phyloP scores from a whole-genome alignment of 2,888 invertebrate genomes.

The Nemotelus nigrinus region DNA sequence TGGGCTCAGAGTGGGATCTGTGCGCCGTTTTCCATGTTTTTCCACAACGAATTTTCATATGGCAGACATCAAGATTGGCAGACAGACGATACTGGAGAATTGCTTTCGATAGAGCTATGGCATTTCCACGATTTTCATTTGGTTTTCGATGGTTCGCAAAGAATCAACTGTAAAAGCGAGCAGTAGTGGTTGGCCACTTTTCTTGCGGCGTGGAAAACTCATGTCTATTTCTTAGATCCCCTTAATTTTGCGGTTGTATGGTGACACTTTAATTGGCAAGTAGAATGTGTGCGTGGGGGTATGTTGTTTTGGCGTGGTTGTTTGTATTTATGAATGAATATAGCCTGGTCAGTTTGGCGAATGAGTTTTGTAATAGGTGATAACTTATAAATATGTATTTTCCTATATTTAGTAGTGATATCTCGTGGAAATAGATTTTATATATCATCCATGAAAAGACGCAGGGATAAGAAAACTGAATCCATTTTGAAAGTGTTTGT shows the following conservation, averaged over 20 bases:
- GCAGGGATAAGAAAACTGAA: too few species aligned
- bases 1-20: neutral
- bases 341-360: too few species aligned
- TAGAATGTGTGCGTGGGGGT: conserved; percentile 58
- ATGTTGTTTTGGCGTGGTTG: conserved; percentile 62
- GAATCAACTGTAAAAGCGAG: conserved; percentile 26
- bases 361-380: too few species aligned
- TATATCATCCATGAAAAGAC: too few species aligned
- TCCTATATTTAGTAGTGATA: too few species aligned
- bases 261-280: conserved; percentile 61
- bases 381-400: too few species aligned
- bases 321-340: too few species aligned
- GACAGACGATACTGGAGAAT: conserved; percentile 14
- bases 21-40: conserved; percentile 28
- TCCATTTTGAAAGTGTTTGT: too few species aligned
- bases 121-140: conserved; percentile 25
- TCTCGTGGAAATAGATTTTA: too few species aligned
- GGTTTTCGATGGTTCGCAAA: conserved; percentile 5
- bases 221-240: conserved; percentile 45
- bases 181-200: conserved; percentile 48
- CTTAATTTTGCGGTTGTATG: conserved; percentile 50
- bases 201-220: conserved; percentile 52
- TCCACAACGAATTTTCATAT: conserved; percentile 21
- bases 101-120: conserved; percentile 18
- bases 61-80: conserved; percentile 24